These are phyloP conservation scores for Anolis sagrei DNA, from an alignment of 2,113 vertebrate genomes.

Conservation along the genomic window DNA sequence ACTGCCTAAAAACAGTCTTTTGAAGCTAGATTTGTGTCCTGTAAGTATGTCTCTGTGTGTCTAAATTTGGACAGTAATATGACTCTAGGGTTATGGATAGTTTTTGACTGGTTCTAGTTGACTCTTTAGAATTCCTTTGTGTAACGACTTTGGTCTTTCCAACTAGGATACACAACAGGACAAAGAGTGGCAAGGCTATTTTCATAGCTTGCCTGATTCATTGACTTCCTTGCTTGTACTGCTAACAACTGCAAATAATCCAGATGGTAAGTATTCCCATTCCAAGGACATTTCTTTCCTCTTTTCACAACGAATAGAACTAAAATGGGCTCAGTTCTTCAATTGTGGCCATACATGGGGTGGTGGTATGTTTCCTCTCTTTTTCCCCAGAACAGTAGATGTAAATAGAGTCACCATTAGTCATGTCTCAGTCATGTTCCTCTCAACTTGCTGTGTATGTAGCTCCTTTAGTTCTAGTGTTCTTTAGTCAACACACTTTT, in stretches of 20 bases:
- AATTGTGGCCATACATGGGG: background rate
- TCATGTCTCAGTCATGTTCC: background rate
- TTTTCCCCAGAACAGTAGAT: background rate
- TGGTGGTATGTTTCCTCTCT: background rate
- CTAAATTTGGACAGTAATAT: background rate
- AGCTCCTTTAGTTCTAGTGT: too few relatives aligned
- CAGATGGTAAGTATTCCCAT: constrained; percentile 83
- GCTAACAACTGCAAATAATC: constrained; percentile 96
- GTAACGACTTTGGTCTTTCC: background rate
- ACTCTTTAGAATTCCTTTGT: constrained; percentile 17
- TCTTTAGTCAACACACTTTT: too few relatives aligned
- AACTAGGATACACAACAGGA: constrained; percentile 81
- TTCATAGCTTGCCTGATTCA: constrained; percentile 83
- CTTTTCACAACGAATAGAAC: background rate
- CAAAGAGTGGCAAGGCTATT: constrained; percentile 87
- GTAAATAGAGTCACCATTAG: background rate
- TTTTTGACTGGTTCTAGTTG: background rate
- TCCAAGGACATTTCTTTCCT: constrained; percentile 3
- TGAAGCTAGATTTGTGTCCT: too few relatives aligned
- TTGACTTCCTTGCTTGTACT: constrained; percentile 91
- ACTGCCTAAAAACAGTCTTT: too few relatives aligned
- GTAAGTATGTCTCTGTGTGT: too few relatives aligned
- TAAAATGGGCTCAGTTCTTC: background rate
- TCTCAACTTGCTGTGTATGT: too few relatives aligned
- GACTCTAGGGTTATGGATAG: background rate